Evolutionary conservation across 2,113 vertebrate species (phyloP), one percentile per base, ranked within the genome.

Genomic region (Rattus norvegicus): DNA sequence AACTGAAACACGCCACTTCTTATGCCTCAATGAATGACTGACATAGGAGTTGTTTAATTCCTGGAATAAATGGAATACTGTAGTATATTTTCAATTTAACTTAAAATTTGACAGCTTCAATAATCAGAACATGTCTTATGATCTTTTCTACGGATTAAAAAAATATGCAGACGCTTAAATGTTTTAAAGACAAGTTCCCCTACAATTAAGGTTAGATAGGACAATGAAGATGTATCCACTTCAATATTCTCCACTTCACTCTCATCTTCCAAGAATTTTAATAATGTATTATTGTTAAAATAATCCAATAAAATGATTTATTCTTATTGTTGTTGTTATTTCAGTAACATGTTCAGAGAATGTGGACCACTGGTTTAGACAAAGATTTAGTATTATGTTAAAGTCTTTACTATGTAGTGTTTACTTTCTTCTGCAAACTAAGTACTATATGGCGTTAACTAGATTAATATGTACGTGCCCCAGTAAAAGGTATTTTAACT

Each of bases 1-100:
- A 96, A 95, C 77, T 96, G 81, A 97, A 95, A 92, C 96, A 76
- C 95, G 90, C 81, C 90, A 97, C 94, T 96, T 97, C 83, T 97
- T 91, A 75, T 83, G 95, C 39, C 52, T 85, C 83, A 86, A 67
- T n/a, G 13, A 97, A 91, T 97, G 96, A 96, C 14, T 95, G 72
- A 92, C 93, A 96, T 93, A 83, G 77, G 36, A 28, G n/a, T 88
- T 91, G 52, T 92, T 93, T 96, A 96, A 95, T 92, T 95, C 56
- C 95, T 97, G n/a, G 43, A 89, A 97, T 85, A 39, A 52, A 54
- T 90, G 84, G 93, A 80, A 97, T 59, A 86, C 75, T 96, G 80
- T 47, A 63, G 2, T 79, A 28, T 3, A 1, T 19, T 79, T 79
- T 30, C 33, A 30, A 33, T 9, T 80, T 80, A 9, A 54, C 17